Evolutionary conservation across 2,888 invertebrate species (phyloP).

Genomic region (Mythimna lalbum): DNA sequence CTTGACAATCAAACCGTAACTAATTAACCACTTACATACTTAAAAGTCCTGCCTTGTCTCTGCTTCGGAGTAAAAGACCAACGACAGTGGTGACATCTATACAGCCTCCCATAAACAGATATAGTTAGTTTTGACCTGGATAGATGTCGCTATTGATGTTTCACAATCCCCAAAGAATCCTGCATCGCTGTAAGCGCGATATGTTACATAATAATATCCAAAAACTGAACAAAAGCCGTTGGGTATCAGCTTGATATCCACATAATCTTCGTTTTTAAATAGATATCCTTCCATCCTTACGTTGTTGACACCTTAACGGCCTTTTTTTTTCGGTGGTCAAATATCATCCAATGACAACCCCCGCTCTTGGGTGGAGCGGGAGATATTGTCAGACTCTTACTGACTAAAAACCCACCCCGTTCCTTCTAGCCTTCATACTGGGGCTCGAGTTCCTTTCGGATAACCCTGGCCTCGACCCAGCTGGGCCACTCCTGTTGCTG

Average conservation of each 20-base stretch:
- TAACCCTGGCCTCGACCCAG: no score
- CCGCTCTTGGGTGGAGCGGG: no score
- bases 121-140: background rate
- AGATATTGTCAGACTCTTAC: no score
- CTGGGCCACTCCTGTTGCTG: no score
- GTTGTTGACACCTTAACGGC: no score
- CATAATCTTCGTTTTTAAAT: background rate
- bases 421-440: no score
- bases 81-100: slow-evolving; percentile 16
- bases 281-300: background rate
- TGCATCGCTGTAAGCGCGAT: background rate
- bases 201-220: background rate
- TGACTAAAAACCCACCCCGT: no score
- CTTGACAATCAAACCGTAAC: no score
- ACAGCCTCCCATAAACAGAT: background rate
- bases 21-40: background rate
- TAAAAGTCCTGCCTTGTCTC: background rate
- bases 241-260: background rate
- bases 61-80: background rate
- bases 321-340: no score
- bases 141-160: slow-evolving; percentile 8
- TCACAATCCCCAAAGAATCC: background rate
- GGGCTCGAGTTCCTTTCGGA: no score
- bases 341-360: no score
- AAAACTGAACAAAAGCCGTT: background rate